Evolutionary conservation across 2,797 vertebrate genomes (phyloP).

Genomic region (Sebastes aleutianus): DNA sequence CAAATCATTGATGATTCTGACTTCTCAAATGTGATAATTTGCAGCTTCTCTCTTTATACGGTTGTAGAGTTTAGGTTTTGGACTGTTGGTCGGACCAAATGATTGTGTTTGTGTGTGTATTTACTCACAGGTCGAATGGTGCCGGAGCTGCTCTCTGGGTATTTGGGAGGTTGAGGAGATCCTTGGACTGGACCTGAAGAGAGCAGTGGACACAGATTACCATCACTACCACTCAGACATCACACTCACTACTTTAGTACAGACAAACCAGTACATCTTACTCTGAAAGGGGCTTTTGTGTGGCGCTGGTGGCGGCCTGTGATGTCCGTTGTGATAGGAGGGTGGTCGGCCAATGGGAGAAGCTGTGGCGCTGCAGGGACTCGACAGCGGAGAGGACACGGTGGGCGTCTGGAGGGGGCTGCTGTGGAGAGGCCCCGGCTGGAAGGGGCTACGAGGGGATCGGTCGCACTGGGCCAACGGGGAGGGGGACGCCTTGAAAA

Average conservation of each 20-base stretch:
- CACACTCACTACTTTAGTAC: neutral
- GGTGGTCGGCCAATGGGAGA: conserved; percentile 88
- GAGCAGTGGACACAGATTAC: neutral
- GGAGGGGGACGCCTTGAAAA: conserved; percentile 83
- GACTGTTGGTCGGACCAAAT: neutral
- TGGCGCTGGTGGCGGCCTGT: conserved; percentile 65
- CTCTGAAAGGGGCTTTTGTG: conserved; percentile 75
- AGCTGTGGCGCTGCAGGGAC: conserved; percentile 80
- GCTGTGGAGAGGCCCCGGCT: conserved; percentile 71
- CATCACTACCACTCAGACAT: neutral
- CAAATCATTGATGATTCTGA: neutral
- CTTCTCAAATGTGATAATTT: neutral
- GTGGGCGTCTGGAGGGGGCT: conserved; percentile 86
- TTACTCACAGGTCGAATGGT: conserved; percentile 93
- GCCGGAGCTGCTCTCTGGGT: conserved; percentile 84
- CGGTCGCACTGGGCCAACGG: conserved; percentile 67
- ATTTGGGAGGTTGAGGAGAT: conserved; percentile 85
- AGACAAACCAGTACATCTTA: conserved; percentile 46
- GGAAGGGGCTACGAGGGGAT: conserved; percentile 66
- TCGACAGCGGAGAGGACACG: conserved; percentile 66
- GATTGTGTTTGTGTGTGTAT: neutral
- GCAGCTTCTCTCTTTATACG: neutral
- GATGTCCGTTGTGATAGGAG: conserved; percentile 86
- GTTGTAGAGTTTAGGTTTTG: neutral
- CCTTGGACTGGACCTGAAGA: conserved; percentile 78